Percentiles rank a stretch among this genome's conserved stretches.
Conservation (phyloP, 2,888 invertebrate species). For the Thalpophila matura region DNA sequence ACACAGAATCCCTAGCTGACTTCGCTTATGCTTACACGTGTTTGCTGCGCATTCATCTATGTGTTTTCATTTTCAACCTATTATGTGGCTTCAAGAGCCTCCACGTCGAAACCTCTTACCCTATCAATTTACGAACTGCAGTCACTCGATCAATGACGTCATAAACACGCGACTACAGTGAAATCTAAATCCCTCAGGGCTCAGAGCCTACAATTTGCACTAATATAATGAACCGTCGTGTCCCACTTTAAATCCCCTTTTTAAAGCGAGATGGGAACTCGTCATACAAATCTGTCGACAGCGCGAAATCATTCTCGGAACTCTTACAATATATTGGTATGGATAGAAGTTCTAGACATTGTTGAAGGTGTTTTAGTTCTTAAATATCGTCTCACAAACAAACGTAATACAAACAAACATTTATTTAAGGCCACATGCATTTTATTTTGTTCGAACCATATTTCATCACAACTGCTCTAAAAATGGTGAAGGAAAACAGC, state of each 20-base stretch:
- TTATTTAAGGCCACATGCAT: too few species aligned
- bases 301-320: constrained; percentile 47
- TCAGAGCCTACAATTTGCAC: constrained; percentile 45
- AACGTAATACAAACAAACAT: too few species aligned
- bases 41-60: too few species aligned
- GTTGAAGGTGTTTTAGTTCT: too few species aligned
- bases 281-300: constrained; percentile 59
- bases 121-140: not conserved
- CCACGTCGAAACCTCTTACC: not conserved
- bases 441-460: too few species aligned
- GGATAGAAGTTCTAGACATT: constrained; percentile 27
- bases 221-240: constrained; percentile 55
- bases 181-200: constrained; percentile 16
- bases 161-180: constrained; percentile 9
- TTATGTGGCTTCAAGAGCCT: not conserved
- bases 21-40: too few species aligned
- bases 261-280: constrained; percentile 49
- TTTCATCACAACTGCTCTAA: too few species aligned
- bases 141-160: constrained; percentile 19
- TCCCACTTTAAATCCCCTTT: constrained; percentile 59
- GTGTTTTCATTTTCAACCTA: too few species aligned
- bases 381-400: too few species aligned
- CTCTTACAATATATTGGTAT: not conserved
- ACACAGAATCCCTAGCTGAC: too few species aligned
- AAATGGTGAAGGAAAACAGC: too few species aligned